Conservation (phyloP, 2,797 vertebrate genomes). For the Aselliscus stoliczkanus region DNA sequence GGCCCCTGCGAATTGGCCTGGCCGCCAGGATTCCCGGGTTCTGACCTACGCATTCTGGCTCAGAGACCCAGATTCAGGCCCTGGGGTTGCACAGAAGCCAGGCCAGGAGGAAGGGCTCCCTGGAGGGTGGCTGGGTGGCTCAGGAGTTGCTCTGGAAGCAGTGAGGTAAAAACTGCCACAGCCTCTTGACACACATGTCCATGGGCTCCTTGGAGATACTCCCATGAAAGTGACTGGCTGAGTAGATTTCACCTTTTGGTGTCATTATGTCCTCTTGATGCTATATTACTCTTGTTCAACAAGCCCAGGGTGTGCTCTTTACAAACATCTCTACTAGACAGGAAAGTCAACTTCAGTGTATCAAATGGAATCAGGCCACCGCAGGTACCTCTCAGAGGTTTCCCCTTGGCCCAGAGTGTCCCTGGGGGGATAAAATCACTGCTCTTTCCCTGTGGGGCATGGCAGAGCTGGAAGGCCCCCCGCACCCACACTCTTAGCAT, state of each 20-base stretch:
- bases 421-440: accelerated
- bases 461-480: neutral
- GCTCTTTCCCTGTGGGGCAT: neutral
- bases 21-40: neutral
- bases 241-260: too few species aligned
- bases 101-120: neutral
- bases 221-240: too few species aligned
- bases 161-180: neutral
- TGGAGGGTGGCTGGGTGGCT: neutral
- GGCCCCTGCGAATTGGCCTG: neutral
- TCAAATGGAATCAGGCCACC: neutral
- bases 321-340: too few species aligned
- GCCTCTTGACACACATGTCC: neutral
- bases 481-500: neutral
- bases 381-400: neutral
- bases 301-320: too few species aligned
- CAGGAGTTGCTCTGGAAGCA: neutral
- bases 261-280: too few species aligned
- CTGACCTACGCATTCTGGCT: neutral
- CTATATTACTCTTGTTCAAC: too few species aligned
- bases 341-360: too few species aligned
- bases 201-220: too few species aligned
- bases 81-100: neutral
- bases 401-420: neutral
- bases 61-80: neutral